Conservation (phyloP, 2,888 invertebrate genomes). For the Hymenopus coronatus region DNA sequence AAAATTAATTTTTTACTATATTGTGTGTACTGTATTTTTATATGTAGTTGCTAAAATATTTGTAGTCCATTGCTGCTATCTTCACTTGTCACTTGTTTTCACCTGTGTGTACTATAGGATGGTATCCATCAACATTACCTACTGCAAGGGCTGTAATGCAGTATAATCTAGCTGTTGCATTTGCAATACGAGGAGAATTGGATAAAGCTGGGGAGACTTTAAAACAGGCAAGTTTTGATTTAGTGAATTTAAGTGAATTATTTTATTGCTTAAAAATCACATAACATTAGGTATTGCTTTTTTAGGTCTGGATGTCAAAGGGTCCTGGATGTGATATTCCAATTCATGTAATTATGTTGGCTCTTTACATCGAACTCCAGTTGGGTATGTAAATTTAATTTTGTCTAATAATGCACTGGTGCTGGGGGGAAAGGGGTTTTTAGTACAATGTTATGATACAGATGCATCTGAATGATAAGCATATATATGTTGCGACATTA, state of each 20-base stretch:
- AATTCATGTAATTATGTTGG: constrained; percentile 61
- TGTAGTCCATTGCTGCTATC: too few relatives aligned
- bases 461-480: background rate
- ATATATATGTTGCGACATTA: background rate
- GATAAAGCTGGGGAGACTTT: constrained; percentile 60
- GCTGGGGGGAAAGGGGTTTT: too few relatives aligned
- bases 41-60: too few relatives aligned
- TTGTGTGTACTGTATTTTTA: too few relatives aligned
- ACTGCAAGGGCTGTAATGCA: constrained; percentile 69
- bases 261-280: background rate
- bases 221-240: constrained; percentile 41
- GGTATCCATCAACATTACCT: constrained; percentile 62
- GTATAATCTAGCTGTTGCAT: constrained; percentile 75
- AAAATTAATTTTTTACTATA: too few relatives aligned
- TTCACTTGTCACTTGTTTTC: background rate
- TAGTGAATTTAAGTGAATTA: background rate
- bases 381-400: constrained; percentile 50
- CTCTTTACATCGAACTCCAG: constrained; percentile 63
- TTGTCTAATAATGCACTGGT: background rate
- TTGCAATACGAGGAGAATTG: constrained; percentile 70
- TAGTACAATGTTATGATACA: background rate
- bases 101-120: constrained; percentile 45
- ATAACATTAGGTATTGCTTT: background rate
- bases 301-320: constrained; percentile 55
- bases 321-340: constrained; percentile 54